Evolutionary conservation across 2,113 vertebrate genomes (phyloP), one percentile per base, ranked within the genome.

Genomic region (Xiphorhynchus elegans): DNA sequence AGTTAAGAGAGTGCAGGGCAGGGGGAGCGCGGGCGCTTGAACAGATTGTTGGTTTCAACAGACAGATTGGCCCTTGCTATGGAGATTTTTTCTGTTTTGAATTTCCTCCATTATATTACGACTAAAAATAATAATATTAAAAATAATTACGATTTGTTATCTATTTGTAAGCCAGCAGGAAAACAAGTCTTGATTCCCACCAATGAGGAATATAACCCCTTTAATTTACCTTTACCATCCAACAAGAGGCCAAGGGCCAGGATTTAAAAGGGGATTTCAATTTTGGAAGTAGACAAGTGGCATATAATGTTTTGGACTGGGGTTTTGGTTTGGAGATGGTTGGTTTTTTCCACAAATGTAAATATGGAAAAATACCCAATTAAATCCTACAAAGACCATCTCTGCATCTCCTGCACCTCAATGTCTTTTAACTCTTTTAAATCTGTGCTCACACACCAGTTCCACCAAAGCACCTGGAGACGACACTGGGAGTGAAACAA

Each of bases 31-130:
- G 3, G 95, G 72, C 1, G 13, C 90, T 73, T 0, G 2, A 91
- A 90, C 92, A 97, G 96, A 88, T 96, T 96, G 96, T 79, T 94
- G 91, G 78, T 89, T 97, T 96, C 96, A 97, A 96, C 88, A 96
- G 94, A 96, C 96, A 95, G 95, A 97, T 89, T 94, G 92, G 94
- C 86, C 89, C 91, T 70, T 58, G 94, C 88, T 92, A 67, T 80
- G 37, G 92, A 97, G 85, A 82, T 96, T 93, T 97, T 96, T 93
- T 97, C 87, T 87, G 76, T 66, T 94, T 82, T 97, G 78, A 89
- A 96, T 91, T 69, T 64, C 58, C 69, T 95, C 81, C 76, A 7
- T 75, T 87, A 78, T 33, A 89, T 15, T 39, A 42, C 62, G 60
- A 94, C 28, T 17, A 67, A 92, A 77, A 90, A 81, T 80, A 95